Base-by-base conservation (phyloP, 1,140 invertebrate species). In the Drosophila kohkoa region DNA sequence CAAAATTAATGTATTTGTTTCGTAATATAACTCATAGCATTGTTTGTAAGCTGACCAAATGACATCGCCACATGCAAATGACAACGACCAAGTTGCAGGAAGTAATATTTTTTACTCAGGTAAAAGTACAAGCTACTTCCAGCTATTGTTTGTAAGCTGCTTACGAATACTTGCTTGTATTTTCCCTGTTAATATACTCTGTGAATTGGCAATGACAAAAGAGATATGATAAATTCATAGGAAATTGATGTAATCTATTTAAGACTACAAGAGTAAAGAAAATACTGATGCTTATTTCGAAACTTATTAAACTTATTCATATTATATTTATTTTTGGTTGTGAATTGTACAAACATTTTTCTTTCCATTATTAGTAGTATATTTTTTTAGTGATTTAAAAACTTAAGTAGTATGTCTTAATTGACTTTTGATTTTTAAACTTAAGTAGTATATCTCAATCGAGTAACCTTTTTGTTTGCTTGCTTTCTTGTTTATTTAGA, bases 401-500 rank as follows among this genome's bases (percentile, higher is more conserved):
- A 0, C 20, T 25, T 25, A 25, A 25, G 20, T 20, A 20, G 20
- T 20, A n/a, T n/a, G 20, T 25, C 20, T 25, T 25, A 25, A 4
- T 25, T 25, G 3, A 25, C 4, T 25, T 25, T 25, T 25, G 3
- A 25, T 25, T 25, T 25, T 4, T 25, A 25, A 25, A 25, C 20
- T 25, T 25, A 25, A 25, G 20, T 25, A 25, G 48, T 51, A 51
- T 51, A 8, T 51, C 4, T 10, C 20, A 28, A 20, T 4, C 20
- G 20, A 28, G 6, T 16, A 7, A 28, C n/a, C 0, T 25, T 41
- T 1, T 38, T 8, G 10, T 32, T 32, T 13, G 15, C 13, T 25
- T 48, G 28, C n/a, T 54, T 20, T 20, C 38, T 67, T 15, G 28
- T 51, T 1, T 67, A 57, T 49, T 69, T 58, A 46, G 41, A 45